phyloP scores from a whole-genome alignment of 2,888 invertebrate species.

The Uropetala carovei region DNA sequence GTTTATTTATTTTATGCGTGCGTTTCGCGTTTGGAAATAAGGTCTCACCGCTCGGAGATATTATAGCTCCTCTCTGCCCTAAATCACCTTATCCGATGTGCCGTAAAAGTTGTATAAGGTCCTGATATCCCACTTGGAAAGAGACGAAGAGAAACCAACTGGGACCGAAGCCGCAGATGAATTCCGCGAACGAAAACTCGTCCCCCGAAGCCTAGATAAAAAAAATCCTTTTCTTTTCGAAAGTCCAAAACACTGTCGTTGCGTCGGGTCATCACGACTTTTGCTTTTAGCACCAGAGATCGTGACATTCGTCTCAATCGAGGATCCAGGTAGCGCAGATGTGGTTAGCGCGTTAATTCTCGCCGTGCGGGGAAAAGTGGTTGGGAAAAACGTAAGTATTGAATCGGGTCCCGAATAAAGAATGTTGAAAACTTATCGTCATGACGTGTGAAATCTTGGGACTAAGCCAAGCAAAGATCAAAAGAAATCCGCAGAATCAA shows the following conservation, averaged over 20 bases:
- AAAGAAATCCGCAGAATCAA: too few species aligned
- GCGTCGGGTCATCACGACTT: slow-evolving; percentile 27
- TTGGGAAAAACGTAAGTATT: not conserved
- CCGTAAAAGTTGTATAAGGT: not conserved
- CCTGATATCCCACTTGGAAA: not conserved
- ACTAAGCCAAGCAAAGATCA: too few species aligned
- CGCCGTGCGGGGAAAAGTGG: not conserved
- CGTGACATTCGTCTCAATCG: not conserved
- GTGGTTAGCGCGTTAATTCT: slow-evolving; percentile 3
- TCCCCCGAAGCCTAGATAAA: not conserved
- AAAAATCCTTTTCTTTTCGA: slow-evolving; percentile 34
- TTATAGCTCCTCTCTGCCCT: not conserved
- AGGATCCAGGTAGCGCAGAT: not conserved
- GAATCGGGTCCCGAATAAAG: not conserved
- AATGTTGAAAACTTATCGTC: not conserved
- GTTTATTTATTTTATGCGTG: too few species aligned
- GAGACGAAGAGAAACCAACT: not conserved
- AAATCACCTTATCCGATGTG: not conserved
- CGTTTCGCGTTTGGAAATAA: not conserved
- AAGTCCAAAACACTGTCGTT: slow-evolving; percentile 6
- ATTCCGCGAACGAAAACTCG: not conserved
- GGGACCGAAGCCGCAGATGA: not conserved
- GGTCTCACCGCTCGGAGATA: not conserved
- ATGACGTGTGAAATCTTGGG: not conserved
- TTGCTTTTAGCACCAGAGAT: not conserved